Conservation (phyloP, 2,797 vertebrate genomes). For the Sebastiscus albofasciatus region DNA sequence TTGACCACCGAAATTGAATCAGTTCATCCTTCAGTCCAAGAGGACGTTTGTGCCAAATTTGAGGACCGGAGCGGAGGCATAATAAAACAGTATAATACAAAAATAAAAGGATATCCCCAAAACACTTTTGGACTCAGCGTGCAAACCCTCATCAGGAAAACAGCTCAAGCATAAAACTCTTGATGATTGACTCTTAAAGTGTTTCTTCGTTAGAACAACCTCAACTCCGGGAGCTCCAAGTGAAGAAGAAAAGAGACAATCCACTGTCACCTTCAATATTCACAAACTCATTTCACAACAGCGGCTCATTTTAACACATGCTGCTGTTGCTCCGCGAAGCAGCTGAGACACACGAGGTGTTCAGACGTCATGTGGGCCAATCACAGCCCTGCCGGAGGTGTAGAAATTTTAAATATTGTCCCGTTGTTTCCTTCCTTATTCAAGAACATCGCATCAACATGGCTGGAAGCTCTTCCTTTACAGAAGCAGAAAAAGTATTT, state of each 20-base stretch:
- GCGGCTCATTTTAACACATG: neutral
- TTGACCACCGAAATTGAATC: too few relatives aligned
- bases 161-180: neutral
- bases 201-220: too few relatives aligned
- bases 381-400: neutral
- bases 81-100: neutral
- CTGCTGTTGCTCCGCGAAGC: neutral
- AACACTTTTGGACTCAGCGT: neutral
- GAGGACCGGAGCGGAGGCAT: too few relatives aligned
- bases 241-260: neutral
- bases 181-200: neutral
- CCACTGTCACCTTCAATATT: neutral
- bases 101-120: neutral
- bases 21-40: fast-evolving
- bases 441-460: neutral
- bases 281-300: neutral
- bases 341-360: neutral
- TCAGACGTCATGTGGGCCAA: neutral
- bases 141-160: neutral
- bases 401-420: neutral
- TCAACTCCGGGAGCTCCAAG: too few relatives aligned
- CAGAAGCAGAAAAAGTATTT: slow-evolving; percentile 3
- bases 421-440: neutral
- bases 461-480: neutral
- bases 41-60: too few relatives aligned